A percentile compares a stretch with the other conserved stretches of the same genome.
phyloP scores from a whole-genome alignment of 1,140 invertebrate genomes.

The Caenorhabditis brenneri region DNA sequence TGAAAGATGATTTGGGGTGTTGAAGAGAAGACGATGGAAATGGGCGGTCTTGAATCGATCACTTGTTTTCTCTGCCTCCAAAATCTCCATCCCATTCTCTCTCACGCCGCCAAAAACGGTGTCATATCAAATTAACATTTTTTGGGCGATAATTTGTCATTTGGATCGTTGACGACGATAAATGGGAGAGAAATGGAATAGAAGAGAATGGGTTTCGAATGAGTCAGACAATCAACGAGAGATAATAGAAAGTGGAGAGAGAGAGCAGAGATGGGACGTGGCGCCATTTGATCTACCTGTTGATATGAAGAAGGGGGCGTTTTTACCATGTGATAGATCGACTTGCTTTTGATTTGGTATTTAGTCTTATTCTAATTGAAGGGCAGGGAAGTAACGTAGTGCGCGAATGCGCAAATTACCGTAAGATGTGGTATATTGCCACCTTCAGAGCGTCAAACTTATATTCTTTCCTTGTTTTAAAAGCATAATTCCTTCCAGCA shows the following conservation, averaged over 20 bases:
- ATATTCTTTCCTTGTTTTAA: too few relatives aligned
- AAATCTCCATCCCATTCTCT: background rate
- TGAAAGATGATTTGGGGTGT: too few relatives aligned
- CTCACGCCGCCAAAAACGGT: background rate
- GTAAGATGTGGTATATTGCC: too few relatives aligned
- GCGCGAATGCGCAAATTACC: too few relatives aligned
- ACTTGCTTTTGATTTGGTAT: background rate
- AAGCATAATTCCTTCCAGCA: too few relatives aligned
- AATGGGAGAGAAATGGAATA: background rate
- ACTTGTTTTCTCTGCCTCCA: background rate
- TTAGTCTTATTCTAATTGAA: too few relatives aligned
- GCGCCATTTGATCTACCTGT: background rate
- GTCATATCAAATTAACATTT: slow-evolving; percentile 42
- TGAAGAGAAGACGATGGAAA: background rate
- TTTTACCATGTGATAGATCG: slow-evolving; percentile 13
- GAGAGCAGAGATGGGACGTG: too few relatives aligned
- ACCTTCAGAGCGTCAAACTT: too few relatives aligned
- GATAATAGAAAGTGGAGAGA: background rate
- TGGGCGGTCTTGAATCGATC: background rate
- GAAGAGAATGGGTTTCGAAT: slow-evolving; percentile 3
- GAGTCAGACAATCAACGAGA: background rate
- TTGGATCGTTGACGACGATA: background rate
- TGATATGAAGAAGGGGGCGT: background rate
- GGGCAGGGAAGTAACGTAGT: too few relatives aligned
- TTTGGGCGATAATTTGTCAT: slow-evolving; percentile 7